Evolutionary conservation across 2,113 vertebrate genomes (phyloP).

Genomic region (Ovis canadensis): DNA sequence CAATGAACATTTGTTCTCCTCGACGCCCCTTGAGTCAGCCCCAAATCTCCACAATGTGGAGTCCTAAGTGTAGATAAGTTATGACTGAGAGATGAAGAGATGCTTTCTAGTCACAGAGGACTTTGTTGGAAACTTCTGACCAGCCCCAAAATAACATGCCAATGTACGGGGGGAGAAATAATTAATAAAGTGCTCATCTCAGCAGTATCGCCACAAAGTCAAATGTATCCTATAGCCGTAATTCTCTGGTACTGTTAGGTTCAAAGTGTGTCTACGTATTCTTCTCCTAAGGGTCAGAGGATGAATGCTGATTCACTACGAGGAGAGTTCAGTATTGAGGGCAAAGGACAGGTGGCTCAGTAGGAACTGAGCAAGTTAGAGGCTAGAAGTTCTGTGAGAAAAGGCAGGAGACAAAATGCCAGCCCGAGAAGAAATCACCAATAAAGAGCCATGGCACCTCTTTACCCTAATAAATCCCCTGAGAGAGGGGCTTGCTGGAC

Average conservation of each 20-base stretch:
- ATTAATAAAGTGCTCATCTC: not conserved
- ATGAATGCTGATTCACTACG: not conserved
- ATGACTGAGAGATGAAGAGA: not conserved
- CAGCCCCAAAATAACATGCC: not conserved
- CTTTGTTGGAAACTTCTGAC: not conserved
- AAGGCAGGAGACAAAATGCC: not conserved
- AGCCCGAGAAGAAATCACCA: not conserved
- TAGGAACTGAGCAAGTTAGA: not conserved
- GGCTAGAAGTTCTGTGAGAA: not conserved
- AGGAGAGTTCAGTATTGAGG: not conserved
- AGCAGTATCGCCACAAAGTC: not conserved
- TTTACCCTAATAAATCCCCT: not conserved
- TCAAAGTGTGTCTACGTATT: not conserved
- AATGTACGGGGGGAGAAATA: not conserved
- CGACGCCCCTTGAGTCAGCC: not conserved
- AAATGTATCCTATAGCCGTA: not conserved
- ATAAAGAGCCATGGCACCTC: not conserved
- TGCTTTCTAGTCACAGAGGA: not conserved
- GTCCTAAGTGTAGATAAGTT: not conserved
- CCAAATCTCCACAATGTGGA: not conserved
- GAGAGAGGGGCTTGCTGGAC: not conserved
- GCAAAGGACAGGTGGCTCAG: not conserved
- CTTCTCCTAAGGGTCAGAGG: not conserved
- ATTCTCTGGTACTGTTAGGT: not conserved
- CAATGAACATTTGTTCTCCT: not conserved